Conservation (phyloP, 2,113 vertebrate genomes). For the Haplochromis vanheusdeni region DNA sequence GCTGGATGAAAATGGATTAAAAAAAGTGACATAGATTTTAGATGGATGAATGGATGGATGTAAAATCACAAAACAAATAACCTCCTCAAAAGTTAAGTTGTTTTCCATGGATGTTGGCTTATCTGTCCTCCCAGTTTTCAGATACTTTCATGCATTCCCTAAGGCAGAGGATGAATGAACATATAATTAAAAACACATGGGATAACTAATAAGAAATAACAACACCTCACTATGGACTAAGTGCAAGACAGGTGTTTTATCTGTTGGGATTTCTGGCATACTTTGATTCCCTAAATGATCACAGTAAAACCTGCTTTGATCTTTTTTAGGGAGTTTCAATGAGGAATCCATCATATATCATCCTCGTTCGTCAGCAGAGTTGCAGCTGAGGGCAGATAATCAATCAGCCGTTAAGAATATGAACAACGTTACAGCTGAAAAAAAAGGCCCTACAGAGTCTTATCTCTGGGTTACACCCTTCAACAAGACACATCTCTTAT, state of each 20-base stretch:
- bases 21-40: not conserved
- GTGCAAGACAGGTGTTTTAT: not conserved
- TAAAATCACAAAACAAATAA: not conserved
- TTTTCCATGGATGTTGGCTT: slow-evolving; percentile 60
- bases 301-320: not conserved
- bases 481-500: not conserved
- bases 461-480: slow-evolving; percentile 65
- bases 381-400: slow-evolving; percentile 24
- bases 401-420: slow-evolving; percentile 7
- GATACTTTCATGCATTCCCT: slow-evolving; percentile 60
- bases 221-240: not conserved
- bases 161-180: not conserved
- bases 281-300: not conserved
- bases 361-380: not conserved
- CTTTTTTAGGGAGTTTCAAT: not conserved
- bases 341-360: not conserved
- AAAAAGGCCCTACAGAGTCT: slow-evolving; percentile 4
- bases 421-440: not conserved
- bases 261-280: not conserved
- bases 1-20: not conserved
- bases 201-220: not conserved
- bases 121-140: slow-evolving; percentile 22
- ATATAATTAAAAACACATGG: not conserved
- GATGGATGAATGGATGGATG: not conserved
- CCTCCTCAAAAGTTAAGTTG: slow-evolving; percentile 60